Evolutionary conservation across 2,888 invertebrate species (phyloP), one percentile per base, ranked within the genome.

Genomic region (Creontiades dilutus): DNA sequence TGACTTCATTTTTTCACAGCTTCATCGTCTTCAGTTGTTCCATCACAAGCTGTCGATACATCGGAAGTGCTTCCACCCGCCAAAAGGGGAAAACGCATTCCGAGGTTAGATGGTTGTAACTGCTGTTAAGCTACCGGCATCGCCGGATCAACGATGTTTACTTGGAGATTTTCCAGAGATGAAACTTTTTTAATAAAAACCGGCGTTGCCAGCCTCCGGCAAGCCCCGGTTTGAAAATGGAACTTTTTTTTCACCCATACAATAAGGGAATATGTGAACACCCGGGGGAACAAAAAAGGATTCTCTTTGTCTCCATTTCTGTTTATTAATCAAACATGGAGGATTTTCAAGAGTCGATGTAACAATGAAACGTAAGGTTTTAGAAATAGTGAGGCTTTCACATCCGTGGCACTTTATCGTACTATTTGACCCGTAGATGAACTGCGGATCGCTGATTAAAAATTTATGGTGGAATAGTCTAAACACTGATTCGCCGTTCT

Each of bases 111-210:
- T 23, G 68, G 68, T 68, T 68, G 68, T 68, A 68, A 68, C 68
- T 68, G 68, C 68, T 68, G 23, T 68, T 68, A 7, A 68, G 23
- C 68, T 23, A 23, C 68, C 19, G 19, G 0, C n/a, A 78, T 47
- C 78, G 13, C 3, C 46, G 27, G 76, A 28, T 16, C 13, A 27
- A 28, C 28, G 78, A 46, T 78, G 78, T 78, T 46, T 78, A 46
- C 78, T 37, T 46, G 46, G 78, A 78, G 37, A 78, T 78, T 78
- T 78, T 19, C 47, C 78, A 14, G 37, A 19, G 37, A 78, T 78
- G 37, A 28, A 78, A 78, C 78, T 78, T 78, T 78, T 78, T 78
- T 78, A 78, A 78, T 78, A 46, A 78, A 78, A 78, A 14, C 78
- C 78, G 16, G 37, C 37, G 37, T 19, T 16, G 78, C 78, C 37